Percentiles rank a stretch among this genome's conserved stretches.
Conservation (phyloP, 2,797 vertebrate genomes). For the Gambelia wislizenii region DNA sequence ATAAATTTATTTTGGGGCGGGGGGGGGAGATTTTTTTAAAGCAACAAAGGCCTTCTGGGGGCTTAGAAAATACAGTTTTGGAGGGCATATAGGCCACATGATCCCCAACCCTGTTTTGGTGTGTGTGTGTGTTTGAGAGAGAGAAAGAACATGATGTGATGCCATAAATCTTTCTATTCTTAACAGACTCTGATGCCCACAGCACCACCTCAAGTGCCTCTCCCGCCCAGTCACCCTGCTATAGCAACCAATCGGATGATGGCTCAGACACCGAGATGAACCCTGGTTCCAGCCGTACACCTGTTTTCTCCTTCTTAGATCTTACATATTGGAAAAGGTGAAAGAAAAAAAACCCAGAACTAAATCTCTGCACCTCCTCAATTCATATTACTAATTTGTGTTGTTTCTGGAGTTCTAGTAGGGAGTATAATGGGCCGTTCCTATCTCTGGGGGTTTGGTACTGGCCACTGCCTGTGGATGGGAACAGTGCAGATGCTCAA, state of each 20-base stretch:
- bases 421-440: no score
- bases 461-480: no score
- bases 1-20: no score
- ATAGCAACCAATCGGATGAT: constrained; percentile 97
- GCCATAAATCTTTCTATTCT: neutral
- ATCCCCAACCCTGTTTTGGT: neutral
- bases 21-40: no score
- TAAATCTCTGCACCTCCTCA: neutral
- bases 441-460: no score
- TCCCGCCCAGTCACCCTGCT: constrained; percentile 95
- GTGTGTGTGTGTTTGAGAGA: neutral
- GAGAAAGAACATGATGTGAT: neutral
- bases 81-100: neutral
- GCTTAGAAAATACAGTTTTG: no score
- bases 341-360: neutral
- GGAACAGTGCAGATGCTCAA: no score
- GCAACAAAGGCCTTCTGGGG: no score
- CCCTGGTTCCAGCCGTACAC: constrained; percentile 89
- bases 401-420: neutral
- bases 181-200: constrained; percentile 95
- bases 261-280: constrained; percentile 93
- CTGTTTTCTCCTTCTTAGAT: constrained; percentile 96
- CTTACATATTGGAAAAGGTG: constrained; percentile 99
- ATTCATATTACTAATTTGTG: neutral
- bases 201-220: constrained; percentile 98